phyloP scores from a whole-genome alignment of 30 jellyfish, hydroid and myxozoan species.

The Hydractinia echinata region DNA sequence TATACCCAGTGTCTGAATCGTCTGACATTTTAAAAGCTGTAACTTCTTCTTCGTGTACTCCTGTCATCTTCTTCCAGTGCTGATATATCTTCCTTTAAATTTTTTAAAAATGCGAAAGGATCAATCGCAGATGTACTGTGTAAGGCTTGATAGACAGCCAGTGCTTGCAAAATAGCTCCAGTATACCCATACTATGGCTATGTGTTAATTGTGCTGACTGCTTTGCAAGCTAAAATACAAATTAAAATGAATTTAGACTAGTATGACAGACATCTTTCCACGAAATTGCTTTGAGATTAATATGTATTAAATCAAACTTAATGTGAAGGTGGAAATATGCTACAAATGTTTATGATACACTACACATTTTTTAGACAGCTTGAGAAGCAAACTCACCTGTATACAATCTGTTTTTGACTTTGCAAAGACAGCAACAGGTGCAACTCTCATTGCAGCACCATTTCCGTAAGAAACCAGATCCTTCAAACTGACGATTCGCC shows the following conservation, averaged over 20 bases:
- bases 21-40: background rate
- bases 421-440: conserved; percentile 76
- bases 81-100: conserved; percentile 35
- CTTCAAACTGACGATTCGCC: conserved; percentile 76
- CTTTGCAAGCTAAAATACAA: conserved; percentile 64
- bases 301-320: background rate
- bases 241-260: background rate
- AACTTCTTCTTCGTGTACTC: background rate
- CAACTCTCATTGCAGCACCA: conserved; percentile 99
- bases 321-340: background rate
- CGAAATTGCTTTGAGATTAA: background rate
- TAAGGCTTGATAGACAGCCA: conserved; percentile 62
- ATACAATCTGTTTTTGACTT: conserved; percentile 34
- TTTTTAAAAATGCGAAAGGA: conserved; percentile 35
- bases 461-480: conserved; percentile 93
- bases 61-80: conserved; percentile 31
- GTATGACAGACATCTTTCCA: no score
- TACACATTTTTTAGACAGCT: no score
- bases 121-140: conserved; percentile 11
- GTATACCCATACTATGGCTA: conserved; percentile 67
- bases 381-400: background rate
- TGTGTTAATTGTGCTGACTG: conserved; percentile 73
- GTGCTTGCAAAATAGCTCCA: conserved; percentile 92
- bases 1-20: background rate
- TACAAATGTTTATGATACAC: background rate